Conservation (phyloP, 1,140 invertebrate species). For the Papilio polyxenes region DNA sequence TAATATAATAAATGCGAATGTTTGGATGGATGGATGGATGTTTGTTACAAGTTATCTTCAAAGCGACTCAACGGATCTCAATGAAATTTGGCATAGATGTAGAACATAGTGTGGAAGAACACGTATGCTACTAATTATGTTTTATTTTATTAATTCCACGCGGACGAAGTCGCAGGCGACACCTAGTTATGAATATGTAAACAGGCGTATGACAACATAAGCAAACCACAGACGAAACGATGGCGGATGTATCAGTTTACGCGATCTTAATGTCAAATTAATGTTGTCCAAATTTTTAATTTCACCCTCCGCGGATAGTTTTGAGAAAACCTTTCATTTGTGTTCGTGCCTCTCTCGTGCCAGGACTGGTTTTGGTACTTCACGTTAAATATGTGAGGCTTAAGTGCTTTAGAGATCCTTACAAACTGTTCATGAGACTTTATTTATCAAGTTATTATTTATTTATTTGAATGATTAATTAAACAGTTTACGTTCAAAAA, state of each 20-base stretch:
- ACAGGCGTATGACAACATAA: neutral
- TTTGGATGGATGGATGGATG: too few relatives aligned
- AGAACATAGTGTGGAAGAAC: too few relatives aligned
- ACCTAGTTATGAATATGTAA: neutral
- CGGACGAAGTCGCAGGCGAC: too few relatives aligned
- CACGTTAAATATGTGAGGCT: neutral
- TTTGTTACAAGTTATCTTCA: too few relatives aligned
- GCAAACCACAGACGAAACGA: neutral
- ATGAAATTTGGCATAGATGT: too few relatives aligned
- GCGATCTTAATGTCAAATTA: conserved; percentile 23
- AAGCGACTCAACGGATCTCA: too few relatives aligned
- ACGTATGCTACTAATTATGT: too few relatives aligned
- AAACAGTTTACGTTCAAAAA: too few relatives aligned
- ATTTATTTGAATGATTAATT: too few relatives aligned
- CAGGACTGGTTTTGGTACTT: conserved; percentile 26
- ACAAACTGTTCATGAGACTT: neutral
- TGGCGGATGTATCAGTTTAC: neutral
- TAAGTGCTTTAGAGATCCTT: conserved; percentile 18
- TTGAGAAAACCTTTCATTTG: conserved; percentile 27
- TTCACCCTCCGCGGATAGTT: neutral
- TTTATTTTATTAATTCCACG: too few relatives aligned
- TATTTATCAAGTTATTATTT: too few relatives aligned
- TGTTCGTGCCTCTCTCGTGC: conserved; percentile 20
- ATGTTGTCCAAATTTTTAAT: conserved; percentile 11
- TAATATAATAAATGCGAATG: too few relatives aligned